phyloP scores from a whole-genome alignment of 2,113 vertebrate genomes.

The Myotis lucifugus region DNA sequence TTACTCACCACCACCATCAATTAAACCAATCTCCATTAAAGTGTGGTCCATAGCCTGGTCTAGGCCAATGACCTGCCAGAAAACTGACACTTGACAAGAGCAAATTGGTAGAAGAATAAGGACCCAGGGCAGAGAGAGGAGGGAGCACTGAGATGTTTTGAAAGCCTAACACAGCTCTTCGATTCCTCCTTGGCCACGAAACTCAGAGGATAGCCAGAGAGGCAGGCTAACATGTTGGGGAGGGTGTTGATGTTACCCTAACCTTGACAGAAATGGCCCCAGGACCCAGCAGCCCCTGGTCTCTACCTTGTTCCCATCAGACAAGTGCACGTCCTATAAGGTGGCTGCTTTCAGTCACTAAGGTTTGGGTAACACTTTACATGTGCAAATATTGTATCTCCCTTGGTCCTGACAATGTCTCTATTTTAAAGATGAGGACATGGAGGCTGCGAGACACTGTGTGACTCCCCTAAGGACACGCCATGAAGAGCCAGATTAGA shows the following conservation, averaged over 20 bases:
- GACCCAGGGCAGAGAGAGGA: not conserved
- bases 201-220: not conserved
- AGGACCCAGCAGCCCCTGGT: not conserved
- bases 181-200: not conserved
- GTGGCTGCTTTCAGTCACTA: not conserved
- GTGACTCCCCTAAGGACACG: not conserved
- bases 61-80: not conserved
- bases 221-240: not conserved
- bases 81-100: not conserved
- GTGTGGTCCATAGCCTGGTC: not conserved
- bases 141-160: not conserved
- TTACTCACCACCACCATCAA: not conserved
- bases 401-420: not conserved
- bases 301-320: accelerated
- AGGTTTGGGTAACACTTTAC: not conserved
- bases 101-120: not conserved
- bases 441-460: not conserved
- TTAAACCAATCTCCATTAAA: not conserved
- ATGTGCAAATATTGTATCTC: not conserved
- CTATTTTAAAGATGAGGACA: not conserved
- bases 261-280: not conserved
- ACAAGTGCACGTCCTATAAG: not conserved
- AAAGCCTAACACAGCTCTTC: not conserved
- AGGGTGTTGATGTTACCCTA: not conserved
- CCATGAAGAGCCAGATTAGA: not conserved